These are phyloP conservation scores for Chlorospingus semifuscus DNA, from an alignment of 2,797 vertebrate species.

Conservation along the genomic window DNA sequence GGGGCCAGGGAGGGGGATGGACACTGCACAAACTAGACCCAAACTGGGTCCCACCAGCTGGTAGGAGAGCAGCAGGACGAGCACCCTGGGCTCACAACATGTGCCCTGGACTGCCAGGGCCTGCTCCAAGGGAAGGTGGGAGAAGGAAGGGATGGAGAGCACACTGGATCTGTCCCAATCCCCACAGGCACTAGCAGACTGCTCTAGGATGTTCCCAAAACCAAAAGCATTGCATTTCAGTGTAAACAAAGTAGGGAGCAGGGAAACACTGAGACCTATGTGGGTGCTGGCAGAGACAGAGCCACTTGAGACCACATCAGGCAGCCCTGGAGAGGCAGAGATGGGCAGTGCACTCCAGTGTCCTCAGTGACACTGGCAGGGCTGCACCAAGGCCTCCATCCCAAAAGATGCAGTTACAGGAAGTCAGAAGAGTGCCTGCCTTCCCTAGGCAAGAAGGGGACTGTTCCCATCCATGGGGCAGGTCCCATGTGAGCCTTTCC, in stretches of 20 bases:
- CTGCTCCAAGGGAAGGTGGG: not conserved
- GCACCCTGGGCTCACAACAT: accelerated
- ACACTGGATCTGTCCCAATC: not conserved
- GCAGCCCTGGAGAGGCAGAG: not conserved
- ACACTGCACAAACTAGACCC: not conserved
- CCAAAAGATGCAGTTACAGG: not conserved
- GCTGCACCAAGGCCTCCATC: not conserved
- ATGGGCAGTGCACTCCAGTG: not conserved
- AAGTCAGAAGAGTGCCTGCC: not conserved
- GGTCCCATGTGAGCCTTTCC: not conserved
- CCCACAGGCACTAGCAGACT: not conserved
- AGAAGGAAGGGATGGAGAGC: not conserved
- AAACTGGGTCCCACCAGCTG: not conserved
- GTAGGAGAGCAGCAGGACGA: not conserved
- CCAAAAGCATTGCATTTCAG: not conserved
- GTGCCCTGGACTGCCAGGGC: not conserved
- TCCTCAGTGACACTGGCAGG: not conserved
- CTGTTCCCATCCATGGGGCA: not conserved
- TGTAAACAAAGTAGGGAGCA: not conserved
- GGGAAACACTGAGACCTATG: not conserved
- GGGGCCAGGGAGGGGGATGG: not conserved
- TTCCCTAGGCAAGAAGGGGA: not conserved
- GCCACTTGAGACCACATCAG: not conserved
- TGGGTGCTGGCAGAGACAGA: not conserved
- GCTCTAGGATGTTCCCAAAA: not conserved